These are phyloP conservation scores for Anoncus sp. DNA, from an alignment of 2,888 invertebrate genomes.

Conservation along the genomic window DNA sequence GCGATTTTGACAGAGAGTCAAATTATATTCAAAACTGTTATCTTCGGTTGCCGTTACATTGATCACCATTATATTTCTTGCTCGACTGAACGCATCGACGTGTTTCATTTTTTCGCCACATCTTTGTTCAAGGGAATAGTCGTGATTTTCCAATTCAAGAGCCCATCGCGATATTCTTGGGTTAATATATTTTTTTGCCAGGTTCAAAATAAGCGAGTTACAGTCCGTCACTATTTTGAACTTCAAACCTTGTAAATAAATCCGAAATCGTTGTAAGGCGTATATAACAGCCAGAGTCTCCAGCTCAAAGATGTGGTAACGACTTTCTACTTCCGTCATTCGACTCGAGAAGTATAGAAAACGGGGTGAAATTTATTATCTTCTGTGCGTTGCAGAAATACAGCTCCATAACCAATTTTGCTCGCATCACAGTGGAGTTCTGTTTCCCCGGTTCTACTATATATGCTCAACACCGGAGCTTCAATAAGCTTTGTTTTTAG, in stretches of 20 bases:
- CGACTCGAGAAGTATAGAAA: slow-evolving; percentile 75
- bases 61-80: slow-evolving; percentile 46
- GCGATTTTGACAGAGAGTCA: slow-evolving; percentile 53
- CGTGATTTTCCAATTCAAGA: slow-evolving; percentile 67
- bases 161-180: slow-evolving; percentile 74
- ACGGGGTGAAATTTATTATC: slow-evolving; percentile 72
- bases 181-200: slow-evolving; percentile 73
- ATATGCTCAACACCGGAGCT: slow-evolving; percentile 54
- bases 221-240: slow-evolving; percentile 75
- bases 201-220: slow-evolving; percentile 67
- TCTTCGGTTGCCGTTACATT: too few relatives aligned
- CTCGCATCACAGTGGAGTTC: slow-evolving; percentile 77
- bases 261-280: slow-evolving; percentile 68
- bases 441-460: slow-evolving; percentile 37
- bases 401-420: slow-evolving; percentile 72
- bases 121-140: slow-evolving; percentile 69
- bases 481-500: slow-evolving; percentile 41
- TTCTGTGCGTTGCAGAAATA: slow-evolving; percentile 74
- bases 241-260: slow-evolving; percentile 65
- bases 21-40: slow-evolving; percentile 59
- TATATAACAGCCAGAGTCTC: slow-evolving; percentile 70
- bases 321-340: slow-evolving; percentile 70
- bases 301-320: slow-evolving; percentile 77
- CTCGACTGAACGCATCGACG: slow-evolving; percentile 70
- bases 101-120: slow-evolving; percentile 67